Percentiles rank a stretch among this genome's conserved stretches.
These are phyloP conservation scores for Malurus leucopterus DNA, from an alignment of 2,797 vertebrate species.

Conservation along the genomic window DNA sequence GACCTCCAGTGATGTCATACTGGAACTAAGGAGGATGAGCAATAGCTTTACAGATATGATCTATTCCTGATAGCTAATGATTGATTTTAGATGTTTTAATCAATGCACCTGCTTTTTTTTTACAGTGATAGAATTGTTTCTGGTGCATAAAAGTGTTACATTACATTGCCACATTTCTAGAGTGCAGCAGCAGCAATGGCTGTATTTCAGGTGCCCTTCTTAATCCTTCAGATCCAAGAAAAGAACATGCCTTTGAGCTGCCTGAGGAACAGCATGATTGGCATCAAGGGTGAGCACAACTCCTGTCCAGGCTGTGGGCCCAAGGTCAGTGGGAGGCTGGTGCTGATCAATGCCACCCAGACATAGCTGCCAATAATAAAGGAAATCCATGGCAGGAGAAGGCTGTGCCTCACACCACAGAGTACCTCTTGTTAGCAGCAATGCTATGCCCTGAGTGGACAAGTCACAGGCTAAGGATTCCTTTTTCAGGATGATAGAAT, in stretches of 20 bases:
- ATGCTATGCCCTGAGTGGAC: not conserved
- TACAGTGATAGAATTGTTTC: not conserved
- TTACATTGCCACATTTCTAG: not conserved
- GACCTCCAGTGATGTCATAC: not conserved
- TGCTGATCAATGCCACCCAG: not conserved
- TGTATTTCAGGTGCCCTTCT: not conserved
- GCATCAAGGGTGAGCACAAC: not conserved
- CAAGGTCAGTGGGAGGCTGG: not conserved
- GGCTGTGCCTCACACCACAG: too few relatives aligned
- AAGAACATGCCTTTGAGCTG: not conserved
- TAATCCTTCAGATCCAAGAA: not conserved
- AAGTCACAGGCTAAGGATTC: conserved; percentile 4
- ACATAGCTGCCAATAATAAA: not conserved
- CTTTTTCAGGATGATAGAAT: not conserved
- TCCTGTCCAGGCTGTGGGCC: not conserved
- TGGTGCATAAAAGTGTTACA: not conserved
- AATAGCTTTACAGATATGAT: not conserved
- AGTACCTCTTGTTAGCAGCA: conserved; percentile 26
- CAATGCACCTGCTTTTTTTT: not conserved
- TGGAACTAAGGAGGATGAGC: not conserved
- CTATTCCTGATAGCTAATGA: not conserved
- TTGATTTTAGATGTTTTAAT: not conserved
- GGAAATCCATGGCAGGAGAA: not conserved
- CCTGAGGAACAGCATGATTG: not conserved
- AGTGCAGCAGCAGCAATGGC: not conserved